These are phyloP conservation scores for Echiichthys vipera DNA, from an alignment of 2,797 vertebrate species.

Conservation along the genomic window DNA sequence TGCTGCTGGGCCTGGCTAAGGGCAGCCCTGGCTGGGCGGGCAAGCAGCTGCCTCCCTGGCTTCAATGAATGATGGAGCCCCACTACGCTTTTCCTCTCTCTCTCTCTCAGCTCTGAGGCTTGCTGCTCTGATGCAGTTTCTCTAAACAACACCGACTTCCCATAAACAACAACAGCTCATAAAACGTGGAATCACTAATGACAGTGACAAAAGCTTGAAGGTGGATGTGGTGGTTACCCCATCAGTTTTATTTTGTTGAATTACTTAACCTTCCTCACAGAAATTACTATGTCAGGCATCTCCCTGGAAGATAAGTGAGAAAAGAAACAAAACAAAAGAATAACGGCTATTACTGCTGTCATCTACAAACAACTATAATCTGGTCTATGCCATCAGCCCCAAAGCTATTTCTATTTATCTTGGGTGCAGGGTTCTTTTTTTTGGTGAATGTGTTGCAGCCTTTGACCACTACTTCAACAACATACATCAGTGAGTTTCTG, in stretches of 20 bases:
- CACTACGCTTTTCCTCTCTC: constrained; percentile 9
- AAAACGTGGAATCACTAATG: constrained; percentile 47
- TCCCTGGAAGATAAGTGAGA: constrained; percentile 57
- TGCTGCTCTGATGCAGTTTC: constrained; percentile 50
- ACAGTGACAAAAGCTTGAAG: constrained; percentile 27
- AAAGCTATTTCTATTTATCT: constrained; percentile 72
- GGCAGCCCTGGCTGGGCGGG: constrained; percentile 72
- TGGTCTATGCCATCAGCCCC: constrained; percentile 61
- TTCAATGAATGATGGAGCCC: constrained; percentile 49
- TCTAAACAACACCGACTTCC: constrained; percentile 52
- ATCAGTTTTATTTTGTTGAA: constrained; percentile 69
- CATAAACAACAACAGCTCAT: constrained; percentile 52
- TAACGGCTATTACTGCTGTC: constrained; percentile 64
- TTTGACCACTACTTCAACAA: constrained; percentile 69
- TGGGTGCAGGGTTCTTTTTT: constrained; percentile 20
- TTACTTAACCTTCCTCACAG: constrained; percentile 64
- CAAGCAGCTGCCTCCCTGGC: constrained; percentile 80
- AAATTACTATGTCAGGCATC: constrained; percentile 64
- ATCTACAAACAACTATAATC: constrained; percentile 76
- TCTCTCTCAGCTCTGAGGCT: constrained; percentile 38
- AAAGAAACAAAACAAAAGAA: constrained; percentile 65
- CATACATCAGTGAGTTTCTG: constrained; percentile 63
- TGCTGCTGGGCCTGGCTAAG: constrained; percentile 81
- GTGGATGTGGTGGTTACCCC: constrained; percentile 41
- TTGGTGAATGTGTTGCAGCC: constrained; percentile 42